These are phyloP conservation scores for Carapus acus DNA, from an alignment of 2,797 vertebrate genomes.

Conservation along the genomic window DNA sequence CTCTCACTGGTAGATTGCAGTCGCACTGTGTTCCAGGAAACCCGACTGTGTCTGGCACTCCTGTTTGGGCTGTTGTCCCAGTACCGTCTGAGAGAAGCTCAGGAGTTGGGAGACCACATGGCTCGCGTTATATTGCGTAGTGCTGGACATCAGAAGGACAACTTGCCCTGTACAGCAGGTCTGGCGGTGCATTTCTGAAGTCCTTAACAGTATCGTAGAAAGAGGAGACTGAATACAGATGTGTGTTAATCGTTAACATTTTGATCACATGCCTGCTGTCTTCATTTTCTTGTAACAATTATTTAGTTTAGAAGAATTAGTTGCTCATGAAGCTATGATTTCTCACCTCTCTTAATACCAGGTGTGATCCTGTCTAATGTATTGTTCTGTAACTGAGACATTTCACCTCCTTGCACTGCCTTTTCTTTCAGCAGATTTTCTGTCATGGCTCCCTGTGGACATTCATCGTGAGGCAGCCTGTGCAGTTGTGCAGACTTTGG, in stretches of 20 bases:
- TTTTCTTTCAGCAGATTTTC: slow-evolving; percentile 48
- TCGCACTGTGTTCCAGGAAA: slow-evolving; percentile 75
- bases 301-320: too few species aligned
- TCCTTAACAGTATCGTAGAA: too few species aligned
- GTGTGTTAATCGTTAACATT: too few species aligned
- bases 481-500: slow-evolving; percentile 81
- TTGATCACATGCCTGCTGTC: too few species aligned
- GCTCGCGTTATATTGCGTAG: slow-evolving; percentile 71
- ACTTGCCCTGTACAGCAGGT: slow-evolving; percentile 34
- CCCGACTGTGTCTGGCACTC: slow-evolving; percentile 83
- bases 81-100: slow-evolving; percentile 84
- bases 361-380: too few species aligned
- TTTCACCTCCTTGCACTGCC: slow-evolving; percentile 4
- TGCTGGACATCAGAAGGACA: slow-evolving; percentile 51
- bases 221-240: too few species aligned
- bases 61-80: slow-evolving; percentile 84
- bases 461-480: slow-evolving; percentile 73
- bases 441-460: slow-evolving; percentile 47
- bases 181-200: not conserved
- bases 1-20: slow-evolving; percentile 63
- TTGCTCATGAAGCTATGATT: too few species aligned
- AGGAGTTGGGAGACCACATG: slow-evolving; percentile 86
- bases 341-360: not conserved
- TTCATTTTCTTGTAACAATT: too few species aligned
- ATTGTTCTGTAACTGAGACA: not conserved